phyloP scores from a whole-genome alignment of 2,797 vertebrate species.

The Lophius americanus region DNA sequence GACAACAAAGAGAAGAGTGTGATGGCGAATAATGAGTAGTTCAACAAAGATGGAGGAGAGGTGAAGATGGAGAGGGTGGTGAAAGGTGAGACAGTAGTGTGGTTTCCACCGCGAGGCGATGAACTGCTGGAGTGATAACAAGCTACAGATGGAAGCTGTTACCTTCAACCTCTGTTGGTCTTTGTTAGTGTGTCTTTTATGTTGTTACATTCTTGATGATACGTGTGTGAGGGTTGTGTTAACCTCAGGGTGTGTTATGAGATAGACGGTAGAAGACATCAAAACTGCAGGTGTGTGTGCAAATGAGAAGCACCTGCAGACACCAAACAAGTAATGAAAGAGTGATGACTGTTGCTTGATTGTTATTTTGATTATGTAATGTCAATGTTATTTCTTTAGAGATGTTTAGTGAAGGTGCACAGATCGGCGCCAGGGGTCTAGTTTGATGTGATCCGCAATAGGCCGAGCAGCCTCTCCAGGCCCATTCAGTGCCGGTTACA shows the following conservation, averaged over 20 bases:
- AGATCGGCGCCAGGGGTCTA: no score
- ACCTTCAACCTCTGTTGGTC: slow-evolving; percentile 39
- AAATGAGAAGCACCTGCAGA: no score
- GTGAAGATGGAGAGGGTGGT: slow-evolving; percentile 44
- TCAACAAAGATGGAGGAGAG: slow-evolving; percentile 32
- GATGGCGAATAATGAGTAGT: slow-evolving; percentile 18
- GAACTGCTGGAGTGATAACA: slow-evolving; percentile 65
- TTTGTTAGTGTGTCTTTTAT: slow-evolving; percentile 31
- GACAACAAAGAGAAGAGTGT: slow-evolving; percentile 4
- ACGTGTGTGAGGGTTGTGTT: slow-evolving; percentile 27
- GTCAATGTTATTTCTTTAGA: no score
- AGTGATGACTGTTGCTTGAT: no score
- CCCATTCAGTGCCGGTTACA: no score
- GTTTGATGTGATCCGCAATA: no score
- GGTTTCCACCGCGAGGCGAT: slow-evolving; percentile 51
- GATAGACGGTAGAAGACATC: background rate
- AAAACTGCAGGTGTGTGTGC: no score
- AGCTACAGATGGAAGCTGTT: slow-evolving; percentile 69
- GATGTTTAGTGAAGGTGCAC: no score
- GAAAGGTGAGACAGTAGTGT: slow-evolving; percentile 51
- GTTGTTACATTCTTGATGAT: slow-evolving; percentile 32
- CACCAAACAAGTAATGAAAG: no score
- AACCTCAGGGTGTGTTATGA: slow-evolving; percentile 33
- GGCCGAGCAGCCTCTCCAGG: no score
- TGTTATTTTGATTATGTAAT: no score